These are phyloP conservation scores for Cataglyphis rosenhaueri DNA, from an alignment of 2,888 invertebrate species.

Conservation along the genomic window DNA sequence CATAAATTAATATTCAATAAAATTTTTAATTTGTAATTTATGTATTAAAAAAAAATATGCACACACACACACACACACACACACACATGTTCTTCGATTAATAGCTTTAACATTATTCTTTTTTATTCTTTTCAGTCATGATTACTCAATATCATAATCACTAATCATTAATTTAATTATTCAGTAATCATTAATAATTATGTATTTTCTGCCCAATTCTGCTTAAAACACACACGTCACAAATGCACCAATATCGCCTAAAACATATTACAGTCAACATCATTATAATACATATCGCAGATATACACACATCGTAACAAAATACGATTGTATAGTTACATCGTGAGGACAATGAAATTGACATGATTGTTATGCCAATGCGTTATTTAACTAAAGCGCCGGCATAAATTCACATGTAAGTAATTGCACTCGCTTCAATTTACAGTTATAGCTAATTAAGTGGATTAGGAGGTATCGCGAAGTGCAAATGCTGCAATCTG, in stretches of 20 bases:
- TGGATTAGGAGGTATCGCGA: conserved; percentile 13
- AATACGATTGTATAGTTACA: conserved; percentile 37
- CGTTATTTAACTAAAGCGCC: conserved; percentile 11
- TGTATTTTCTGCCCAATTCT: conserved; percentile 17
- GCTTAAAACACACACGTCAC: conserved; percentile 31
- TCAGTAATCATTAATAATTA: not conserved
- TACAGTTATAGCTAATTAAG: conserved; percentile 30
- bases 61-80: no score
- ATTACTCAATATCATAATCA: not conserved
- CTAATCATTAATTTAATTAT: conserved; percentile 5
- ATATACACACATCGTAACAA: not conserved
- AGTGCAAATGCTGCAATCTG: conserved; percentile 44
- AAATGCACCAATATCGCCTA: conserved; percentile 32
- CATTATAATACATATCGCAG: conserved; percentile 20
- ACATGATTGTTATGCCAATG: conserved; percentile 32
- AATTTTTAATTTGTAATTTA: not conserved
- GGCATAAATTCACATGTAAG: conserved; percentile 31
- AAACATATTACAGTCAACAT: conserved; percentile 35
- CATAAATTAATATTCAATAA: not conserved
- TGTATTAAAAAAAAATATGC: no score
- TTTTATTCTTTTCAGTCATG: not conserved
- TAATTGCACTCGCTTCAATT: conserved; percentile 21
- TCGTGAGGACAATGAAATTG: conserved; percentile 1
- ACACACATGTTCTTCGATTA: not conserved
- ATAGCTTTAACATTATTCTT: not conserved